Base-by-base conservation (phyloP, 1,140 invertebrate genomes). In the Zaprionus nigranus region DNA sequence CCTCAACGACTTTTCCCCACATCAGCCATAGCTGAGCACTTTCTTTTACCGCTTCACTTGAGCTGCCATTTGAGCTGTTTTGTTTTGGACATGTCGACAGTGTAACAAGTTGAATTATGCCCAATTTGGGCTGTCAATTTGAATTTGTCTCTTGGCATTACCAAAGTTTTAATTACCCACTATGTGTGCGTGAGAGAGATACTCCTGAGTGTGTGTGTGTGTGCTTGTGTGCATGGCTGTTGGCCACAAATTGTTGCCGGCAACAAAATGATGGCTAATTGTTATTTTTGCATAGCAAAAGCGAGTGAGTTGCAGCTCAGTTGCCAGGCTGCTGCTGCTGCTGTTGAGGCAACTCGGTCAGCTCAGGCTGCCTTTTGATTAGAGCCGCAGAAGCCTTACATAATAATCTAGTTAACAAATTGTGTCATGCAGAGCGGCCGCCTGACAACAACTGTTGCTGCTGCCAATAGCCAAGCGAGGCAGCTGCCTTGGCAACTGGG, bases 351-450 rank as follows among this genome's bases (percentile, higher is more conserved):
- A 51, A 51, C 46, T 51, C 46, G 40, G 40, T 20, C 46, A 20
- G 43, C 17, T 49, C 43, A 11, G 53, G 5, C 43, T 79, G 79
- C 57, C 49, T 81, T 74, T 87, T 82, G 82, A 85, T 85, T 74
- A 86, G 72, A 82, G 57, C 67, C 60, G 57, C 51, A 56, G 61
- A 70, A 76, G 69, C 63, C 80, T 87, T 87, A 87, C 84, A 83
- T 87, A 87, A 88, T 81, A 88, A 81, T 87, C 83, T 87, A 87
- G 83, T 87, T 87, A 87, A 87, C 83, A 87, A 87, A 88, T 87
- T 87, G 83, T 87, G 83, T 87, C 83, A 87, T 87, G 83, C 78
- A 81, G 83, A 69, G 72, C 79, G 40, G 69, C 72, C 75, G 66
- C 76, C 81, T 71, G 56, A 82, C 63, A 51, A 51, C 53, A 75